Percentiles rank a stretch among this genome's conserved stretches.
These are phyloP conservation scores for Phortica variegata DNA, from an alignment of 1,140 invertebrate species.

Conservation along the genomic window DNA sequence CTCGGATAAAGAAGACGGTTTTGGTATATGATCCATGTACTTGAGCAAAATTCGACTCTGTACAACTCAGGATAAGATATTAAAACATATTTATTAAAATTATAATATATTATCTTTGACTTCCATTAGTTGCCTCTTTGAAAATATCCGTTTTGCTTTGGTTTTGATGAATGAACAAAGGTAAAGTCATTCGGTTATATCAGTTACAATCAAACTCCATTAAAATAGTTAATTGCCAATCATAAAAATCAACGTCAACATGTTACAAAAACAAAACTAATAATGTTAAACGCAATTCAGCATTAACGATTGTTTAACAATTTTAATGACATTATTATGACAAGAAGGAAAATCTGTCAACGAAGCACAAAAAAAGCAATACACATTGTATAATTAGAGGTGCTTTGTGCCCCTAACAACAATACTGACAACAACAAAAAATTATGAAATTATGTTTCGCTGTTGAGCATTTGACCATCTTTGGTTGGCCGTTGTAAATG, in stretches of 20 bases:
- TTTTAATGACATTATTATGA: constrained; percentile 24
- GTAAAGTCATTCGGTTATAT: no score
- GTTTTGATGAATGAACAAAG: no score
- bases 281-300: constrained; percentile 26
- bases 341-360: not conserved
- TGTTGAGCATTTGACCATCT: constrained; percentile 4
- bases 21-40: constrained; percentile 7
- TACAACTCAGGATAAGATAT: not conserved
- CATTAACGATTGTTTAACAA: constrained; percentile 18
- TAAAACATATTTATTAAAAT: no score
- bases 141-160: no score
- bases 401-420: no score
- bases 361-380: not conserved
- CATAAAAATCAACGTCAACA: no score
- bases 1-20: constrained; percentile 1
- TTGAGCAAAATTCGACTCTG: not conserved
- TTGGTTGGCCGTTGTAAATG: constrained; percentile 19
- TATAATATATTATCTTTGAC: no score
- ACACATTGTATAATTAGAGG: not conserved
- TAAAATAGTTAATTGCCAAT: constrained; percentile 42
- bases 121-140: no score
- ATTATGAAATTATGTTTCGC: no score
- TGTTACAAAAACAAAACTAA: no score
- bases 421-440: no score
- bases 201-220: constrained; percentile 30